Evolutionary conservation across 35 echinoderm and acorn worm species (phyloP).

Genomic region (Diadema setosum): DNA sequence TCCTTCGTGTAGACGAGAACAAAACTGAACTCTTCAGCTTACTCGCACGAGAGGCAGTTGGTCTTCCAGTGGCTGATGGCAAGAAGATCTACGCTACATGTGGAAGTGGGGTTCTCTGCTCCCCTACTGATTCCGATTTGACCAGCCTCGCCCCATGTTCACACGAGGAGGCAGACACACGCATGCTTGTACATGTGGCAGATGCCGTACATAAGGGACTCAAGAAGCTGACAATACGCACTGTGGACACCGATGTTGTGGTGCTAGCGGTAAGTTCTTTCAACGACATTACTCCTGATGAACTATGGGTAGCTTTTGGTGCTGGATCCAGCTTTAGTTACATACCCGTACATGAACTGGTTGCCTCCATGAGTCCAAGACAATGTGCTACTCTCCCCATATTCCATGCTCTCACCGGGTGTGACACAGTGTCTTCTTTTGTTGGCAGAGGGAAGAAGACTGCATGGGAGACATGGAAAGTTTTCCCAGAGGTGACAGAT

Average conservation of each 20-base stretch:
- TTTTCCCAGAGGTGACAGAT: too few relatives aligned
- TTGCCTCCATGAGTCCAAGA: background rate
- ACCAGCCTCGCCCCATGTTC: background rate
- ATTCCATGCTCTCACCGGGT: slow-evolving; percentile 40
- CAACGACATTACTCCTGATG: background rate
- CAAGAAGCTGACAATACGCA: slow-evolving; percentile 5
- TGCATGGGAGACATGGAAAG: too few relatives aligned
- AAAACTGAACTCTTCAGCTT: slow-evolving; percentile 40
- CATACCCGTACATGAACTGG: background rate
- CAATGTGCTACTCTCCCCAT: background rate
- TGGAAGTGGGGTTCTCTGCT: background rate
- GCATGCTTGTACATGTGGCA: slow-evolving; percentile 9
- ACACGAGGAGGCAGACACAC: slow-evolving; percentile 61
- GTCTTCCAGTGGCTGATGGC: background rate
- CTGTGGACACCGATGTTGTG: slow-evolving; percentile 60
- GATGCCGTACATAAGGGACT: slow-evolving; percentile 19
- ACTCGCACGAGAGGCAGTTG: background rate
- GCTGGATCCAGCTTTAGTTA: slow-evolving; percentile 19
- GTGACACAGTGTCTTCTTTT: slow-evolving; percentile 47
- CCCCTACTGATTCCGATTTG: background rate
- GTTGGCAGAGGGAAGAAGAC: slow-evolving; percentile 23
- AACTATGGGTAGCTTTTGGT: slow-evolving; percentile 54
- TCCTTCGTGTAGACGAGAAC: slow-evolving; percentile 39
- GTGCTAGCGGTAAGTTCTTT: slow-evolving; percentile 15
- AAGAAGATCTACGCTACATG: background rate